phyloP scores from a whole-genome alignment of 2,113 vertebrate genomes.

The Agelaius tricolor region DNA sequence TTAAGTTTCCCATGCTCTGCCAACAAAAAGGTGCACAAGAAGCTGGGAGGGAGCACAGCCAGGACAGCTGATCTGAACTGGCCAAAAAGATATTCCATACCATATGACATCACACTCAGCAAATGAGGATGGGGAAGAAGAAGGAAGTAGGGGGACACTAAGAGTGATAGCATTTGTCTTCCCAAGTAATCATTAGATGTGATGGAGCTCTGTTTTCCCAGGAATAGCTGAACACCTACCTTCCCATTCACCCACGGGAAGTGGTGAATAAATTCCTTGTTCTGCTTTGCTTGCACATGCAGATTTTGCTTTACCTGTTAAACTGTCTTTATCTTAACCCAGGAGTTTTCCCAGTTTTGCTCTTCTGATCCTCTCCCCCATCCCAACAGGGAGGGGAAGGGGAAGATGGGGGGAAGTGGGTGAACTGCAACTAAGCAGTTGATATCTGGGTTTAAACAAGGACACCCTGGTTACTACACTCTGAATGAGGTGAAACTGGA shows the following conservation, averaged over 20 bases:
- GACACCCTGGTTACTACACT: neutral
- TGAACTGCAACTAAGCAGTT: neutral
- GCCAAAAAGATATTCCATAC: neutral
- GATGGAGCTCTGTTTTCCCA: neutral
- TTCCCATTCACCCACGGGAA: neutral
- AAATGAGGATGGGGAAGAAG: neutral
- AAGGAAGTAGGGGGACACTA: neutral
- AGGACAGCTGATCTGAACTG: neutral
- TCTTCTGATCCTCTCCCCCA: neutral
- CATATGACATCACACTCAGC: neutral
- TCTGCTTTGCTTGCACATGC: neutral
- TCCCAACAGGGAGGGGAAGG: neutral
- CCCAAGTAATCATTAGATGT: no score
- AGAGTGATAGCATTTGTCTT: neutral
- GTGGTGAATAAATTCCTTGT: neutral
- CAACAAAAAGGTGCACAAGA: neutral
- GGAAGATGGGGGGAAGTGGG: fast-evolving
- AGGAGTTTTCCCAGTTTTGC: neutral
- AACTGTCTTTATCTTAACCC: neutral
- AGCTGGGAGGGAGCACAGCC: neutral
- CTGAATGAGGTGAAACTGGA: neutral
- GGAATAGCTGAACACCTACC: neutral
- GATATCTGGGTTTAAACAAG: neutral
- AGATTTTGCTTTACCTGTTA: neutral
- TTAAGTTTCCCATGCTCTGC: neutral